Conservation (phyloP, 1,140 invertebrate species). For the Drosophila miranda region DNA sequence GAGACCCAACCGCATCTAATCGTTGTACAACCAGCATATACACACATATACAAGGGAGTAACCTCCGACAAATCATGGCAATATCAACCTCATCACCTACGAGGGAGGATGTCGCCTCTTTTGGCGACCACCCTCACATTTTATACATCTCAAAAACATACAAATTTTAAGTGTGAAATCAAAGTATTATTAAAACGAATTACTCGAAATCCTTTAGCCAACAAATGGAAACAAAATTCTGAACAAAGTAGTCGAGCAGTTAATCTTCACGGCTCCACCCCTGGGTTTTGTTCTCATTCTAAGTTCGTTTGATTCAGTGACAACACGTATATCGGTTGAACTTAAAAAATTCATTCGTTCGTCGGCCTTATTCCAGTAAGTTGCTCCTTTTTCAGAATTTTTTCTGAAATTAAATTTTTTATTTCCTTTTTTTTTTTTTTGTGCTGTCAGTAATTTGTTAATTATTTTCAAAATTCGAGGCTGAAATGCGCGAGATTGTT, state of each 20-base stretch:
- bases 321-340: constrained; percentile 24
- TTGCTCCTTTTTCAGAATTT: not conserved
- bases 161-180: constrained; percentile 10
- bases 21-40: constrained; percentile 32
- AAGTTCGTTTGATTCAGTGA: constrained; percentile 26
- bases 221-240: not conserved
- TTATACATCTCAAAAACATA: constrained; percentile 20
- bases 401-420: constrained; percentile 8
- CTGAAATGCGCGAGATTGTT: constrained; percentile 90
- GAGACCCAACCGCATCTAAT: constrained; percentile 42
- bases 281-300: constrained; percentile 12
- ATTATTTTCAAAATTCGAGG: not conserved
- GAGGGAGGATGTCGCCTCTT: not conserved
- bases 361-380: no score
- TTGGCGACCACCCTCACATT: constrained; percentile 1
- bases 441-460: not conserved
- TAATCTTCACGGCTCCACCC: not conserved
- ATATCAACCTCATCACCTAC: constrained; percentile 39
- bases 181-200: constrained; percentile 27
- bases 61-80: constrained; percentile 21
- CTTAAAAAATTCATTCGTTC: constrained; percentile 56
- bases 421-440: not conserved
- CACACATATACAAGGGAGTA: constrained; percentile 36
- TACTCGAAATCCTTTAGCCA: constrained; percentile 7
- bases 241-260: constrained; percentile 9